Percentiles rank a stretch among this genome's conserved stretches.
Conservation (phyloP, 2,888 invertebrate species). For the Amiota communis region DNA sequence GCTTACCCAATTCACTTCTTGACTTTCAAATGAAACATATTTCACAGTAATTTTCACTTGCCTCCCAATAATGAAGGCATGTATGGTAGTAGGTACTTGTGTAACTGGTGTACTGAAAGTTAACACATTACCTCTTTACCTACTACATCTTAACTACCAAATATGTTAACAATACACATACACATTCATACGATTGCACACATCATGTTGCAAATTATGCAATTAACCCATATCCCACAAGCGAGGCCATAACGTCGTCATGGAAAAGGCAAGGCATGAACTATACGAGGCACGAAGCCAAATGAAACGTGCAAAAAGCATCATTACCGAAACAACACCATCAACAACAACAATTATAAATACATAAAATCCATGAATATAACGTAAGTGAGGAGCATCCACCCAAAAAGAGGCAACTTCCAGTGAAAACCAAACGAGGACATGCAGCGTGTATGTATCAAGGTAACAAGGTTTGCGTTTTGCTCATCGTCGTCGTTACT, state of each 20-base stretch:
- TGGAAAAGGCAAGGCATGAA: slow-evolving; percentile 28
- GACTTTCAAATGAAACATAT: no score
- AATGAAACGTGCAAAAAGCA: slow-evolving; percentile 44
- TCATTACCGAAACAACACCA: slow-evolving; percentile 47
- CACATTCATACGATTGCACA: slow-evolving; percentile 36
- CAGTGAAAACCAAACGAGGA: slow-evolving; percentile 21
- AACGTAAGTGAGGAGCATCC: slow-evolving; percentile 30
- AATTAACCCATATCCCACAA: slow-evolving; percentile 62
- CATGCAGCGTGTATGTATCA: not conserved
- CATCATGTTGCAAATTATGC: slow-evolving; percentile 64
- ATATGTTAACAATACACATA: not conserved
- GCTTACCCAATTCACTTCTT: no score
- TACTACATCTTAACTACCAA: no score
- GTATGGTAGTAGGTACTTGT: no score
- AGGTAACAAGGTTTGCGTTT: not conserved
- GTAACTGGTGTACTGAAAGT: no score
- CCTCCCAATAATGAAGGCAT: no score
- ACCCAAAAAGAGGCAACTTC: slow-evolving; percentile 27
- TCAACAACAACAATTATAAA: slow-evolving; percentile 23
- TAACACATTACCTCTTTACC: no score
- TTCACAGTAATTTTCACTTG: no score
- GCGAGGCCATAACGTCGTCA: not conserved
- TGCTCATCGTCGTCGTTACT: not conserved
- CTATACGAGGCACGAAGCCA: not conserved
- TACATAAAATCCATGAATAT: slow-evolving; percentile 4